These are phyloP conservation scores for Meles meles DNA, from an alignment of 2,113 vertebrate species.

Conservation along the genomic window DNA sequence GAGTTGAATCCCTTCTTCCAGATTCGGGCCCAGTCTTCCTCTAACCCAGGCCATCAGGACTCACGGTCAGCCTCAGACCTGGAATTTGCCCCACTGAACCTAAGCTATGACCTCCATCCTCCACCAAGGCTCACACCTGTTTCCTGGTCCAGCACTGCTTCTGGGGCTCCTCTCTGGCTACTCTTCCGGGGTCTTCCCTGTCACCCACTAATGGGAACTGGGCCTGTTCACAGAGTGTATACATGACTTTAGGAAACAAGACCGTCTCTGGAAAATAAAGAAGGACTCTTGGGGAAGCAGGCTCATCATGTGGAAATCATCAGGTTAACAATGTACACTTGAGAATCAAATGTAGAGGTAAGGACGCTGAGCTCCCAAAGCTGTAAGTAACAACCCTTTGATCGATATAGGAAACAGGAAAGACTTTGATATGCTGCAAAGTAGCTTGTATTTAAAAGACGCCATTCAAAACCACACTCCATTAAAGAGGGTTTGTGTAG, in stretches of 20 bases:
- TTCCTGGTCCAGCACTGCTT: background rate
- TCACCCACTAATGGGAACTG: background rate
- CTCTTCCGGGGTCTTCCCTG: background rate
- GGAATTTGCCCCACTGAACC: background rate
- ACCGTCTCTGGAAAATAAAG: background rate
- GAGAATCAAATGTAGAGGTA: background rate
- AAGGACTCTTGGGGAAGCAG: background rate
- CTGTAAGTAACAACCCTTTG: background rate
- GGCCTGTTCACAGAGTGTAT: fast-evolving
- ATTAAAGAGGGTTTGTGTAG: constrained; percentile 21
- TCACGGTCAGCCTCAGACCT: background rate
- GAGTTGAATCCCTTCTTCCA: background rate
- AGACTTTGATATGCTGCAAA: background rate
- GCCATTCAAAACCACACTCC: constrained; percentile 63
- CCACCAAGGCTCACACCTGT: background rate
- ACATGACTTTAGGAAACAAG: background rate
- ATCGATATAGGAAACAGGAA: constrained; percentile 12
- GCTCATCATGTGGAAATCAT: background rate
- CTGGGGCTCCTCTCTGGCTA: background rate
- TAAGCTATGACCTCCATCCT: background rate
- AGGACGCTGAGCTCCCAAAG: background rate
- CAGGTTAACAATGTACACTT: background rate
- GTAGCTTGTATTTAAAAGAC: background rate
- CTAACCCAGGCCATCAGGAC: background rate
- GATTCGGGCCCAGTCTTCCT: background rate